Conservation (phyloP, 2,888 invertebrate species). For the Sesamia inferens region DNA sequence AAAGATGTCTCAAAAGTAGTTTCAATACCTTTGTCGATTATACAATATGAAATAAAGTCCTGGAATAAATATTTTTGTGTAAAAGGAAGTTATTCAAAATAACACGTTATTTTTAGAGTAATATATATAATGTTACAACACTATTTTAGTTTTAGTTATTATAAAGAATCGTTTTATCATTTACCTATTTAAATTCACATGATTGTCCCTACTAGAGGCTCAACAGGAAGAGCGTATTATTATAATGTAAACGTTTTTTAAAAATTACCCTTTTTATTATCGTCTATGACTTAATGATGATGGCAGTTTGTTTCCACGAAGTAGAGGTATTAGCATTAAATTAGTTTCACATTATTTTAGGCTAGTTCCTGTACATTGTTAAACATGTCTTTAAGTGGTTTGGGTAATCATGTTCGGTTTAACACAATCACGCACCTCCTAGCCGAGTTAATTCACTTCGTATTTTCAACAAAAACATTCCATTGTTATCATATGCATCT, state of each 20-base stretch:
- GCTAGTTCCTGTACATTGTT: background rate
- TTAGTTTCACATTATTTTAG: background rate
- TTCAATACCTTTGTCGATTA: background rate
- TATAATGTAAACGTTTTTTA: background rate
- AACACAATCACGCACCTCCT: background rate
- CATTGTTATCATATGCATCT: background rate
- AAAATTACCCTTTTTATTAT: background rate
- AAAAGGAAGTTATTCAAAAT: background rate
- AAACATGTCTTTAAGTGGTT: slow-evolving; percentile 3
- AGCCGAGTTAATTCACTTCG: background rate
- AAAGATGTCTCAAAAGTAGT: too few relatives aligned
- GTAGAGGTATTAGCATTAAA: slow-evolving; percentile 2
- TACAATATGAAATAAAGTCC: background rate
- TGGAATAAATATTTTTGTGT: background rate
- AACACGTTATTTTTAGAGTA: background rate
- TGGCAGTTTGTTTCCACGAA: slow-evolving; percentile 16
- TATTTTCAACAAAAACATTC: slow-evolving; percentile 7
- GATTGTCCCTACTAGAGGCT: background rate
- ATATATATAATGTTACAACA: background rate
- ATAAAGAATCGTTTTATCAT: background rate
- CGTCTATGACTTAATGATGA: background rate
- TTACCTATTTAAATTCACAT: background rate
- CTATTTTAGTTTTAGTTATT: too few relatives aligned
- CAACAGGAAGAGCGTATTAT: background rate
- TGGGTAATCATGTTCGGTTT: slow-evolving; percentile 7